Evolutionary conservation across 2,113 vertebrate species (phyloP).

Genomic region (Lasiurus cinereus): DNA sequence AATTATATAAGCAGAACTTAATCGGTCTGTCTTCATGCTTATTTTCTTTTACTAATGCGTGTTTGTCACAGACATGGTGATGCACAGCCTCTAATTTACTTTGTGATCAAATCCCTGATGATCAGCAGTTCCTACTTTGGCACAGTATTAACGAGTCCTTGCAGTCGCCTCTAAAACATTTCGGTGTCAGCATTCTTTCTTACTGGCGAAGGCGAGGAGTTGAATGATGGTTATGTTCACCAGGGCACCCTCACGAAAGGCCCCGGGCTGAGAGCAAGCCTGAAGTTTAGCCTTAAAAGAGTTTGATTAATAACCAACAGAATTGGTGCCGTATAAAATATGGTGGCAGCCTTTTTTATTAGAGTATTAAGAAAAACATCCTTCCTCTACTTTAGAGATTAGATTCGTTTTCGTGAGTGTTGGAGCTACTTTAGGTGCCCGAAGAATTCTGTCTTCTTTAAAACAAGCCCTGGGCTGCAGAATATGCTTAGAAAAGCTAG

Average conservation of each 20-base stretch:
- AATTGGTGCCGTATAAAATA: slow-evolving; percentile 72
- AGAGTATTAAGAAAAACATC: slow-evolving; percentile 73
- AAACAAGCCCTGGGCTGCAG: slow-evolving; percentile 67
- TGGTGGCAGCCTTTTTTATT: slow-evolving; percentile 73
- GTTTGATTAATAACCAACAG: slow-evolving; percentile 77
- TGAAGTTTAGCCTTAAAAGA: slow-evolving; percentile 78
- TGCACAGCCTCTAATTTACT: slow-evolving; percentile 64
- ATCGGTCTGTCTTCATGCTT: slow-evolving; percentile 61
- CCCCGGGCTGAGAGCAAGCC: slow-evolving; percentile 22
- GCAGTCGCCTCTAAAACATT: slow-evolving; percentile 62
- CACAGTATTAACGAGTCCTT: slow-evolving; percentile 73
- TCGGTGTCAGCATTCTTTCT: slow-evolving; percentile 65
- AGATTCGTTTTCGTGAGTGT: slow-evolving; percentile 79
- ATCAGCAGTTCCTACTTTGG: slow-evolving; percentile 74
- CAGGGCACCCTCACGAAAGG: slow-evolving; percentile 64
- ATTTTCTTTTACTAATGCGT: slow-evolving; percentile 63
- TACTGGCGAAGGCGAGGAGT: slow-evolving; percentile 64
- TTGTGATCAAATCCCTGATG: slow-evolving; percentile 65
- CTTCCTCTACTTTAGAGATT: slow-evolving; percentile 80
- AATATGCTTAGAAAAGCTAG: slow-evolving; percentile 12
- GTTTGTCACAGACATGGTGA: slow-evolving; percentile 66
- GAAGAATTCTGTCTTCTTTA: slow-evolving; percentile 81
- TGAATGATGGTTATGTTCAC: slow-evolving; percentile 67
- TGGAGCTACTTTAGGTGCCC: slow-evolving; percentile 68
- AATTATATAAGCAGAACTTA: slow-evolving; percentile 62